phyloP scores from a whole-genome alignment of 2,888 invertebrate genomes.

The Agrotis puta region DNA sequence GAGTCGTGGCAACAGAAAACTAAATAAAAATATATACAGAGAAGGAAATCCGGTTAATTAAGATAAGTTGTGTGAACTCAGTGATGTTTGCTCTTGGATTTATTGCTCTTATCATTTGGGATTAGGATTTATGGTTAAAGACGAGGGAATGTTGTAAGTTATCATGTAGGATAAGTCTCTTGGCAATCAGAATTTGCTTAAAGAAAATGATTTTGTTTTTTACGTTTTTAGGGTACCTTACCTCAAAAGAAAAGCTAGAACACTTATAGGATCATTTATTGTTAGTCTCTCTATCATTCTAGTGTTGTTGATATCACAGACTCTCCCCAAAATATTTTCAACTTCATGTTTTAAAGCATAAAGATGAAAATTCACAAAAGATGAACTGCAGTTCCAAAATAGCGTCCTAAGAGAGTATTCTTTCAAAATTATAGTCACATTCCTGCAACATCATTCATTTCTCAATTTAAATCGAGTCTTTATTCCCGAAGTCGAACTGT shows the following conservation, averaged over 20 bases:
- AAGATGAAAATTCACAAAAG: too few species aligned
- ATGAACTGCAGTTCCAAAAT: too few species aligned
- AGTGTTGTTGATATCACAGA: too few species aligned
- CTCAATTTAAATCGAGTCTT: slow-evolving; percentile 20
- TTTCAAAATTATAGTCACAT: background rate
- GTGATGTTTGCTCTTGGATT: slow-evolving; percentile 48
- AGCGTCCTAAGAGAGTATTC: too few species aligned
- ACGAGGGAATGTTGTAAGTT: slow-evolving; percentile 28
- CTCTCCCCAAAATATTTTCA: too few species aligned
- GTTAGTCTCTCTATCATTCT: too few species aligned
- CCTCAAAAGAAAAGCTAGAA: too few species aligned
- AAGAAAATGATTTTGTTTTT: background rate
- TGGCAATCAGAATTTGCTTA: background rate
- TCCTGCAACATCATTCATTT: background rate
- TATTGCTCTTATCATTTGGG: slow-evolving; percentile 56
- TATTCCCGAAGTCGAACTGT: background rate
- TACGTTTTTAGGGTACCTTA: background rate
- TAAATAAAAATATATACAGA: slow-evolving; percentile 47
- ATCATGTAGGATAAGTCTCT: slow-evolving; percentile 11
- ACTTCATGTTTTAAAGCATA: too few species aligned
- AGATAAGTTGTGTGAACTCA: slow-evolving; percentile 59
- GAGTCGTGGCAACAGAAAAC: slow-evolving; percentile 37
- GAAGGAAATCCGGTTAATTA: slow-evolving; percentile 58
- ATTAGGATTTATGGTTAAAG: slow-evolving; percentile 52
- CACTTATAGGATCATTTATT: too few species aligned